Base-by-base conservation (phyloP, 2,113 vertebrate genomes). In the Pyxicephalus adspersus region DNA sequence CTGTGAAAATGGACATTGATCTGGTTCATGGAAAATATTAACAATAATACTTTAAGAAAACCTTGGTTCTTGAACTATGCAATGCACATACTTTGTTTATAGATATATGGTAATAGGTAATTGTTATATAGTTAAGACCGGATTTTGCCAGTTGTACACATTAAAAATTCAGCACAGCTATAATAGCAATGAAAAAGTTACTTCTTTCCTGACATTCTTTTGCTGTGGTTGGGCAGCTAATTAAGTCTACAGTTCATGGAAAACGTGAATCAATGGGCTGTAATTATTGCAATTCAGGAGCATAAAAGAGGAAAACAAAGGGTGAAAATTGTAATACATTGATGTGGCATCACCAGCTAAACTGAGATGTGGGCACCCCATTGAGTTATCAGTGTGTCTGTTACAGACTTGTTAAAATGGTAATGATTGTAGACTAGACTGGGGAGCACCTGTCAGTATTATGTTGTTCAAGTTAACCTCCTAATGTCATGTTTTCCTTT, bases 261-360 rank as follows among this genome's bases (percentile, higher is more conserved):
- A 92, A 45, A 92, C 90, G 89, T 93, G 90, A 94, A 93, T 94
- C 90, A 92, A 93, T 93, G 93, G 90, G 91, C 92, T 92, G 91
- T 93, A 94, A 94, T 94, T 94, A 94, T 93, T 93, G 92, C 92
- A 90, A 94, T 94, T 94, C 92, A 93, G 90, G 88, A 88, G 89
- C 92, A 93, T 91, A 94, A 92, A 94, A 89, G 91, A 93, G 83
- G 91, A 93, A 92, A 93, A 93, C 91, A 92, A 94, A 93, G 91
- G 88, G 83, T 86, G 89, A 90, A 94, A 94, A 94, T 93, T 94
- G 92, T 93, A 93, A 89, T 89, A 93, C 93, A 94, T 93, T 94
- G 91, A 94, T 93, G 92, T 91, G 91, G 92, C 89, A 92, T 92
- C 92, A 91, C 89, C 90, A 92, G 89, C 87, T 92, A 91, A 94